These are phyloP conservation scores for Heliconius nattereri DNA, from an alignment of 1,140 invertebrate genomes.

Conservation along the genomic window DNA sequence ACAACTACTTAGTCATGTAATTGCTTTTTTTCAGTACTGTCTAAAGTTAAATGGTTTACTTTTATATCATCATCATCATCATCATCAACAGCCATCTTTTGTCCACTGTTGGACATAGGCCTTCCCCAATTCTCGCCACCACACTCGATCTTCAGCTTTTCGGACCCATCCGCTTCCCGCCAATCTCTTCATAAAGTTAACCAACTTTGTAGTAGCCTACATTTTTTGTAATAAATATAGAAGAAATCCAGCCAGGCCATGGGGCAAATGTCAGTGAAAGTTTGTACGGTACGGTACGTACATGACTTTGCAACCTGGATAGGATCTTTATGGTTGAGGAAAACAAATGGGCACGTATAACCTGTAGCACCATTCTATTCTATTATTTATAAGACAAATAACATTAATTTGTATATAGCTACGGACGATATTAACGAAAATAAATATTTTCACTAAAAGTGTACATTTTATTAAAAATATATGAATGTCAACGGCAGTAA, in stretches of 20 bases:
- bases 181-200: no score
- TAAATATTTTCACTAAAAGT: not conserved
- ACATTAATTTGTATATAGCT: no score
- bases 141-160: no score
- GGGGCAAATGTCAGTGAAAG: slow-evolving; percentile 49
- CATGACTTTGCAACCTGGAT: slow-evolving; percentile 19
- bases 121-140: no score
- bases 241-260: slow-evolving; percentile 20
- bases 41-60: not conserved
- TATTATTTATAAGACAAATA: no score
- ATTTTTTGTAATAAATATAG: slow-evolving; percentile 3
- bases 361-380: not conserved
- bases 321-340: not conserved
- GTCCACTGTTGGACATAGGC: no score
- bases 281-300: slow-evolving; percentile 26
- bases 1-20: not conserved
- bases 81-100: no score
- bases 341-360: not conserved
- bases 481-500: not conserved
- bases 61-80: no score
- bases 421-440: no score
- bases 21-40: not conserved
- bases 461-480: not conserved
- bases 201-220: not conserved
- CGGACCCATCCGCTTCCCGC: no score